Base-by-base conservation (phyloP, 2,113 vertebrate species). In the Etheostoma cragini region DNA sequence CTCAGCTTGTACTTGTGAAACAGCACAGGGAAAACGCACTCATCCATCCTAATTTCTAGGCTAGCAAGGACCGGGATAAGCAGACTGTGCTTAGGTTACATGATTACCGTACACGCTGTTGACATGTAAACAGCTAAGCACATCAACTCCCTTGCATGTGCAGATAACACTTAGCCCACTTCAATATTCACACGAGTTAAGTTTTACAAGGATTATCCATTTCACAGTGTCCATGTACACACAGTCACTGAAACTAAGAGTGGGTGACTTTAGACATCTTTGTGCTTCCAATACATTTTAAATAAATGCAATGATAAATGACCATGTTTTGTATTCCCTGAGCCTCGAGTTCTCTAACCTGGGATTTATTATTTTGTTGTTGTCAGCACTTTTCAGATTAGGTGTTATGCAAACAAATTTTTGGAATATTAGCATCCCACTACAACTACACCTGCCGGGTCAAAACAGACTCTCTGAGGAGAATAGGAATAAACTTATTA, bases 111-210 rank as follows among this genome's bases (percentile, higher is more conserved):
- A 76, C 87, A 80, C 67, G 76, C 42, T 74, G 80, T 15, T 62
- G 58, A 87, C 72, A 84, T 90, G 80, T 90, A 88, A 88, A 81
- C 88, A 82, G 78, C 81, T 16, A 66, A 47, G 67, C 73, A 66
- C 65, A 53, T 66, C 60, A 24, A 52, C 80, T 77, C 56, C 3
- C 74, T 71, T 72, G 74, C 70, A 73, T 72, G 80, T 69, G 19
- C 58, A 56, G 52, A 64, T 76, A 84, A 87, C 83, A 83, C 81
- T 68, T 42, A 65, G 60, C 63, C 63, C 72, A 61, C 73, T 85
- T 80, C 49, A 79, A 45, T 80, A 86, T 86, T 87, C 78, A 91
- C 66, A 72, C 80, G 70, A 64, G 57, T 82, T 73, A 38, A 63
- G 61, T 14, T 84, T 81, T 83, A 91, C 73, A 77, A 78, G 83